A percentile compares a stretch with the other conserved stretches of the same genome.
These are phyloP conservation scores for Tenrec ecaudatus DNA, from an alignment of 2,113 vertebrate species.

Conservation along the genomic window DNA sequence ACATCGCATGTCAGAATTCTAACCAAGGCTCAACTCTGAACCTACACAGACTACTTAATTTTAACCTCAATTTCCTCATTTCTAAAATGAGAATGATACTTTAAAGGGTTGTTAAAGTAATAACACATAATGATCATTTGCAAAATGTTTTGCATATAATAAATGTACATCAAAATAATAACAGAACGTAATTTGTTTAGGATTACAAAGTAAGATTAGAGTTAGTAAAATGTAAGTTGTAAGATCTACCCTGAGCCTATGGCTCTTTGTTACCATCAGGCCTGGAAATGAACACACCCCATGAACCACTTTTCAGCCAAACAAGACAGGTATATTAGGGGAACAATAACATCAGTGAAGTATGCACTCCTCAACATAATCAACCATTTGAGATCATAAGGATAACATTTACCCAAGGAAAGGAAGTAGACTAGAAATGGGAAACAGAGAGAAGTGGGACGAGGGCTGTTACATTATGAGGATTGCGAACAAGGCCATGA, in stretches of 20 bases:
- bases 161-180: background rate
- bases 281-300: too few relatives aligned
- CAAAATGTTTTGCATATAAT: background rate
- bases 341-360: too few relatives aligned
- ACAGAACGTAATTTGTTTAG: background rate
- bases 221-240: background rate
- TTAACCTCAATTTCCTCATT: background rate
- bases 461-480: too few relatives aligned
- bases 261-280: background rate
- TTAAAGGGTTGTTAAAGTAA: background rate
- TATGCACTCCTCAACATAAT: too few relatives aligned
- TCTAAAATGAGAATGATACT: background rate
- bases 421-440: too few relatives aligned
- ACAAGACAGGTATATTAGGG: too few relatives aligned
- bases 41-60: background rate
- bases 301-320: too few relatives aligned
- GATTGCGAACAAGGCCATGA: too few relatives aligned
- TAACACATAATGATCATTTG: background rate
- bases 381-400: too few relatives aligned
- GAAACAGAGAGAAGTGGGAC: too few relatives aligned
- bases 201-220: background rate
- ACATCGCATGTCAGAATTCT: background rate
- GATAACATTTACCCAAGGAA: too few relatives aligned
- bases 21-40: background rate
- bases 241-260: background rate